These are phyloP conservation scores for Aphelocoma californica DNA, from an alignment of 2,797 vertebrate genomes.

Conservation along the genomic window DNA sequence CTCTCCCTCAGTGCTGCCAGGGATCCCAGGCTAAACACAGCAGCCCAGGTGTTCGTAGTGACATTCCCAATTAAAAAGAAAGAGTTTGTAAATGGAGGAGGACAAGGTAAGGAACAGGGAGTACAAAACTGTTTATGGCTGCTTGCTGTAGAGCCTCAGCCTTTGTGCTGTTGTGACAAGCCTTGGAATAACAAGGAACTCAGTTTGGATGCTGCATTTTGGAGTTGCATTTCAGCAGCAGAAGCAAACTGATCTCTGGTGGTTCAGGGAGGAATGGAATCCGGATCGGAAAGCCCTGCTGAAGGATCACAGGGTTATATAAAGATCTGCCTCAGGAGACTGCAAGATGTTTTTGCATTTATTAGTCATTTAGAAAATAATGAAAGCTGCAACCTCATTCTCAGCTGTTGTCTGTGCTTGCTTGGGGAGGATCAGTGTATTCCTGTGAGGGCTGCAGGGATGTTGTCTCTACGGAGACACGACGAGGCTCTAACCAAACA, in stretches of 20 bases:
- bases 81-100: neutral
- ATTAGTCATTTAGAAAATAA: conserved; percentile 17
- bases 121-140: neutral
- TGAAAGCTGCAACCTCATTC: conserved; percentile 35
- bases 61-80: neutral
- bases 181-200: neutral
- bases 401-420: conserved; percentile 60
- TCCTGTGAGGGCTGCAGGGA: conserved; percentile 19
- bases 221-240: neutral
- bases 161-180: neutral
- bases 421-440: neutral
- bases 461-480: neutral
- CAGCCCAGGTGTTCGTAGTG: neutral
- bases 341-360: neutral
- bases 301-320: neutral
- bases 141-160: neutral
- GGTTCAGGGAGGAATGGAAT: neutral
- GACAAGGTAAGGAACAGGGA: neutral
- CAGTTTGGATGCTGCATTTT: neutral
- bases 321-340: neutral
- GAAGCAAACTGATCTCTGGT: neutral
- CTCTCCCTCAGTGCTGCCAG: neutral
- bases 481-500: conserved; percentile 45
- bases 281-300: neutral
- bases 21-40: neutral